Evolutionary conservation across 2,113 vertebrate genomes (phyloP).

Genomic region (Chaetops frenatus): DNA sequence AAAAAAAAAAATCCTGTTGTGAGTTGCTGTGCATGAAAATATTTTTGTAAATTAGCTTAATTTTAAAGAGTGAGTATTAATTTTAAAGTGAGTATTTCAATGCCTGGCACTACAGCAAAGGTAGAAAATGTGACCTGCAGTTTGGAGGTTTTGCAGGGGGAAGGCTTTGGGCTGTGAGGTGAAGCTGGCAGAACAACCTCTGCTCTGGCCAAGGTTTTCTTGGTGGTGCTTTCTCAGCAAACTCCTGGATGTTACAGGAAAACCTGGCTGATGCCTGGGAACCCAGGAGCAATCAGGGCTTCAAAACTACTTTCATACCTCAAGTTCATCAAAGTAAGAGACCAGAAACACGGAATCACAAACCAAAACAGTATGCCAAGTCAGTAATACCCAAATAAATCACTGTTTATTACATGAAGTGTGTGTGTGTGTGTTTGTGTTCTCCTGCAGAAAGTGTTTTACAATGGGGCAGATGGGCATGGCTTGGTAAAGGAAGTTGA

Average conservation of each 20-base stretch:
- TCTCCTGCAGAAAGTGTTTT: background rate
- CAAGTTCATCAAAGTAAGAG: background rate
- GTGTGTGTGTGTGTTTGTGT: background rate
- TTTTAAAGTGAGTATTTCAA: background rate
- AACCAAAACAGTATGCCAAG: background rate
- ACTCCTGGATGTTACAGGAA: background rate
- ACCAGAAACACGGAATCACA: slow-evolving; percentile 5
- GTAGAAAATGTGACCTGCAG: background rate
- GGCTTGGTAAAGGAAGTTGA: background rate
- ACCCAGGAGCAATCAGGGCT: background rate
- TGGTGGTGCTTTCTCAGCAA: background rate
- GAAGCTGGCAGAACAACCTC: background rate
- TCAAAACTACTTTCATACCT: background rate
- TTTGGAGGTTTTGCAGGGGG: background rate
- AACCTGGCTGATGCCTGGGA: background rate
- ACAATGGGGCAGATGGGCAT: background rate
- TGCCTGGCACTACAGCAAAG: background rate
- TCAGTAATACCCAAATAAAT: background rate
- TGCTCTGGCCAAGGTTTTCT: background rate
- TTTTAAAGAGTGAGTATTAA: background rate
- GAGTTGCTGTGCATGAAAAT: background rate
- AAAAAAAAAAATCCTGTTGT: background rate
- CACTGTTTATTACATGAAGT: background rate
- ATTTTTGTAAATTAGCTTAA: background rate
- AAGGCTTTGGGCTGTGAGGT: background rate